Base-by-base conservation (phyloP, 1,140 invertebrate species). In the Drosophila athabasca region DNA sequence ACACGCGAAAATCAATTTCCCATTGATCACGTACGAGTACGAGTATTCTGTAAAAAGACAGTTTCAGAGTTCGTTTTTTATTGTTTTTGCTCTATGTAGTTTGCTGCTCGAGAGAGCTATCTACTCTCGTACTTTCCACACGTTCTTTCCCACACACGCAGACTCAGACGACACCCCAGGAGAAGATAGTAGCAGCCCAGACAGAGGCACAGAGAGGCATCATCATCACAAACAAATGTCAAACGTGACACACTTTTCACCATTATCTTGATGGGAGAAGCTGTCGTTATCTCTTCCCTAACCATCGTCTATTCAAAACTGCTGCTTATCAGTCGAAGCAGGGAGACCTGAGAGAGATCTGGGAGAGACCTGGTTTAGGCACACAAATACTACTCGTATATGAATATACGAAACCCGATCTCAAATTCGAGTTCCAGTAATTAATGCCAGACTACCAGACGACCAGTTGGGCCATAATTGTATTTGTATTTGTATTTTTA, bases 191-290 rank as follows among this genome's bases (percentile, higher is more conserved):
- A 13, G 35, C 3, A 13, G 35, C 11, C 11, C 11, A 68, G 26
- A 39, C 44, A 52, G n/a, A 52, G n/a, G 5, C 15, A 31, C 11
- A 24, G 6, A 48, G 44, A 58, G 46, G 46, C 24, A 54, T 55
- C 46, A 54, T 55, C 46, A 39, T 39, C 35, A 39, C 35, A 39
- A 73, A 62, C 71, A 77, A 74, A 67, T 72, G 55, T 58, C 74
- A 85, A 71, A 85, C 82, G 83, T 87, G 82, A 87, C 82, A 87
- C 69, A 87, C 83, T 83, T 87, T 88, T 53, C 60, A 59, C 52
- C 57, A 49, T 88, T 88, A 87, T 87, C 82, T 60, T 35, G 69
- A 68, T 85, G 57, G 41, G 29, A 15, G 31, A 65, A 62, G 59
- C 79, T 53, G 73, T 81, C 51, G 73, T 81, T 87, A 79, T 87